Evolutionary conservation across 2,797 vertebrate genomes (phyloP), one percentile per base, ranked within the genome.

Genomic region (Enteromius mattozi): DNA sequence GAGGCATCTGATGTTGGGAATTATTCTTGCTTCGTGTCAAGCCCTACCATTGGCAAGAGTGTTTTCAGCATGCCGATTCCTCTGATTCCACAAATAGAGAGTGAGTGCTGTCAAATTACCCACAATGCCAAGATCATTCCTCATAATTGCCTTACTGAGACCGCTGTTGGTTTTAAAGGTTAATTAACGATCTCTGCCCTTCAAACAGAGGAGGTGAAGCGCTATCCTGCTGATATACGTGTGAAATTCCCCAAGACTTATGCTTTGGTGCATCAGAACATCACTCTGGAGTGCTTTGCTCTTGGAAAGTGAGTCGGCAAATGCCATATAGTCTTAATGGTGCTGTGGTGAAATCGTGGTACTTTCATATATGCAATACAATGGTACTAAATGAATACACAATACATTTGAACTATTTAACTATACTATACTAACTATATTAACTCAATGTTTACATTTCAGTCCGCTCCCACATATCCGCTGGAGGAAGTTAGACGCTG

Each of bases 1-100:
- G 98, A 99, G 90, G 94, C 95, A 81, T 96, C 96, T 33, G 98
- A 99, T 86, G 96, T 94, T 35, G 98, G 98, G 85, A 99, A 99
- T 95, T 99, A 99, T 87, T 99, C 98, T 0, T 99, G 98, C 90
- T 99, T 98, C 71, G 97, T 98, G 59, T 98, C 97, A 78, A 99
- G 97, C 86, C 97, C 97, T 78, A 93, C 96, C 13, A 96, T 96
- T 59, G 97, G 97, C 27, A 98, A 98, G 94, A 99, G 98, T 1
- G 98, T 99, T 75, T 98, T 99, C 94, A 99, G 98, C 92, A 98
- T 96, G 92, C 97, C 97, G 85, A 98, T 98, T 88, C 93, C 97
- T 3, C 96, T 99, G 87, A 95, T 97, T 86, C 97, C 97, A 0
- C 92, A 95, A 85, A 87, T 95, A 0, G 97, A 97, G 40, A 95